Base-by-base conservation (phyloP, 2,888 invertebrate species). In the Pterostichus madidus region DNA sequence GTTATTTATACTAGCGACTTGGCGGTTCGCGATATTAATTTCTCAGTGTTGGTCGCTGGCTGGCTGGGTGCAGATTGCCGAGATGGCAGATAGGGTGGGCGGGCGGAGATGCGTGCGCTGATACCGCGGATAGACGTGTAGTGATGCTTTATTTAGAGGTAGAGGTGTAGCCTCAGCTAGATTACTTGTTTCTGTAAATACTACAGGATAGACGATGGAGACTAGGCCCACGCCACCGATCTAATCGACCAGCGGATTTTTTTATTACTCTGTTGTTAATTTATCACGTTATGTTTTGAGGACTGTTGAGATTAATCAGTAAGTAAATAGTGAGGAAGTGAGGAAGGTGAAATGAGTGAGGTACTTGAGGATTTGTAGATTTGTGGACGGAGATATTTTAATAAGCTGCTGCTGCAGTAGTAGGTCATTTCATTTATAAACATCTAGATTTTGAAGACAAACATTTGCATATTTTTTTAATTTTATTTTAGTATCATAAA, bases 161-260 rank as follows among this genome's bases (percentile, higher is more conserved):
- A 59, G 31, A 59, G 24, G 59, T 59, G 53, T 53, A 53, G 39
- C 39, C 39, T 15, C 17, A 11, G 53, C 15, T 17, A 59, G 59
- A 59, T 59, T 59, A 59, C 59, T 59, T 59, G 59, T 59, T 59
- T 59, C 59, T 59, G 24, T 59, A 59, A 59, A 59, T 59, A 59
- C 59, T 59, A 59, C 59, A 59, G 49, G 49, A 49, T 49, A 24
- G 24, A 24, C 24, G 24, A 49, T 49, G 49, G 13, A 39, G 39
- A 39, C 24, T 24, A 13, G 59, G 31, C 59, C 59, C 31, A 59
- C 59, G 31, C 31, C 13, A n/a, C 10, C 13, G 59, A 59, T 59
- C 59, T 31, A 31, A 59, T 59, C 59, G 59, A 10, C 6, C 53
- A 53, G n/a, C 5, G 11, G 13, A 39, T 39, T 39, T 39, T 39